These are phyloP conservation scores for Lipophrys pholis DNA, from an alignment of 2,113 vertebrate species.

Conservation along the genomic window DNA sequence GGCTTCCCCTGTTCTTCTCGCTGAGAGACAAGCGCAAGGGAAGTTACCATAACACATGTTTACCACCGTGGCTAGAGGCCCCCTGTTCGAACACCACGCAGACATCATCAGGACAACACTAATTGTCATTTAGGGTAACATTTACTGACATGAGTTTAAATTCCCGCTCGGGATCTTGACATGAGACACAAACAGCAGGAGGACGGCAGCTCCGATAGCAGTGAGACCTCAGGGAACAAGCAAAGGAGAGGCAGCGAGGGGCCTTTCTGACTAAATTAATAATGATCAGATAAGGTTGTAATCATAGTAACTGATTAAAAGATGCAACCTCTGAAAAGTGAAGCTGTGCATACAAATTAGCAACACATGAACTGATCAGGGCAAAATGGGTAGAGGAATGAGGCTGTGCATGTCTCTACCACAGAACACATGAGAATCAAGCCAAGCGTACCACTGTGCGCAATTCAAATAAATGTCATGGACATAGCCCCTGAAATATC, in stretches of 20 bases:
- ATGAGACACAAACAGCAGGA: conserved; percentile 5
- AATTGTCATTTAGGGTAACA: conserved; percentile 69
- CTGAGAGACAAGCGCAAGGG: conserved; percentile 54
- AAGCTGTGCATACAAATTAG: conserved; percentile 24
- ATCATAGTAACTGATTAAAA: conserved; percentile 27
- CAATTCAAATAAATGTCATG: no score
- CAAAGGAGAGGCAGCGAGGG: background rate
- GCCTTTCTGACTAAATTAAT: conserved; percentile 35
- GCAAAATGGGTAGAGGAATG: background rate
- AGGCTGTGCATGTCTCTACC: background rate
- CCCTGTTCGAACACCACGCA: conserved; percentile 17
- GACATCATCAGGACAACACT: conserved; percentile 21
- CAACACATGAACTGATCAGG: background rate
- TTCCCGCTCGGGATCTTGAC: conserved; percentile 23
- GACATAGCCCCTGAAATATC: no score
- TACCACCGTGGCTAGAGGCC: conserved; percentile 47
- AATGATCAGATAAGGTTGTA: conserved; percentile 40
- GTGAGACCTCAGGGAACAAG: background rate
- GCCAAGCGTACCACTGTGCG: no score
- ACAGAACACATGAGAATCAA: no score
- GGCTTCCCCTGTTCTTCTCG: conserved; percentile 15
- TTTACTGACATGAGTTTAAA: conserved; percentile 36
- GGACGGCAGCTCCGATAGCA: background rate
- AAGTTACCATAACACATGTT: conserved; percentile 73
- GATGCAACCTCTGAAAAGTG: conserved; percentile 24